Evolutionary conservation across 1,140 invertebrate genomes (phyloP), one percentile per base, ranked within the genome.

Genomic region (Drosophila fuyamai): DNA sequence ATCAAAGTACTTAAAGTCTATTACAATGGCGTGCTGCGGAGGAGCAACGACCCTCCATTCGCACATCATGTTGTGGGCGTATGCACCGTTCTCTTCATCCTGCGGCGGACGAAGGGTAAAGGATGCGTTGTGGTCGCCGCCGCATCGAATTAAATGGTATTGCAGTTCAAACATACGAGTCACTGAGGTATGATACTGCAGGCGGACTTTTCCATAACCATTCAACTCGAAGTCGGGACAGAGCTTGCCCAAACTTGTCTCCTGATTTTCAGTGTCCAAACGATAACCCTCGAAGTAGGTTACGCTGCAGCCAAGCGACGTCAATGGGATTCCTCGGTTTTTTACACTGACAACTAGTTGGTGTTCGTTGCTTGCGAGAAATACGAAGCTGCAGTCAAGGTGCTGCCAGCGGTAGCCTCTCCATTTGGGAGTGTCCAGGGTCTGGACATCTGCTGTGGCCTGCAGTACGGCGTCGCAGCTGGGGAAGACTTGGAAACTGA

Each of bases 11-110:
- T 93, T 90, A 72, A 95, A 95, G 90, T 95, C 95, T 8, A 98
- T 56, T 32, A 95, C 90, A 7, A 97, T 93, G 29, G 94, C 94
- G 90, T 96, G 95, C 62, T 95, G 94, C 3, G 81, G 10, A 0
- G 96, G 95, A 6, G 97, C 97, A 67, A 94, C 94, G 47, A 98
- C 95, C 43, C 93, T 86, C 97, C 97, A 98, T 0, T 94, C 94
- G 91, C 97, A 98, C 12, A 58, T 78, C 95, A 95, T 94, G 91
- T 62, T 93, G 90, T 44, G 73, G 53, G 74, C 93, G 93, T 61
- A 85, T 58, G 5, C 74, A 7, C 41, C 57, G 6, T 23, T 2
- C 7, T n/a, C 38, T 1, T 55, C 59, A 18, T 63, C 44, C 23
- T 61, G 72, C 14, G 81, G 79, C 6, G 92, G 81, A 9, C 78